Percentiles rank a stretch among this genome's conserved stretches.
Evolutionary conservation across 2,888 invertebrate species (phyloP).

Genomic region (Acanthococcus lagerstroemiae): DNA sequence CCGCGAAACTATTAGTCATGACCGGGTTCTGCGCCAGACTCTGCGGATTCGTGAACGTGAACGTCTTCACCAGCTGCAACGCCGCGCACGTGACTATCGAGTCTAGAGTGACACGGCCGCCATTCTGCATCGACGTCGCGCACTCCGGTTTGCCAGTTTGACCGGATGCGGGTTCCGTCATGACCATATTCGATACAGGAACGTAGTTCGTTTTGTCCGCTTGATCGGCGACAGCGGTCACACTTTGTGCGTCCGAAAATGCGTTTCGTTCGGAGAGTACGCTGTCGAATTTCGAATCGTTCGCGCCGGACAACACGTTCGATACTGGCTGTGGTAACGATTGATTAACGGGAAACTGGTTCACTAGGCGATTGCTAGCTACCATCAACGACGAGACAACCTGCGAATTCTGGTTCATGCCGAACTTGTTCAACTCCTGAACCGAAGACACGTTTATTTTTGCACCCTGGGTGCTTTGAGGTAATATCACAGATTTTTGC

Average conservation of each 20-base stretch:
- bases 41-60: constrained; percentile 1
- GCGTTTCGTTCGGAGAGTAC: background rate
- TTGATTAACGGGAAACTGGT: background rate
- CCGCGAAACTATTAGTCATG: background rate
- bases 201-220: background rate
- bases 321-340: background rate
- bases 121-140: background rate
- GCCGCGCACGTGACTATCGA: background rate
- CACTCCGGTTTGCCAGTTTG: background rate
- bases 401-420: background rate
- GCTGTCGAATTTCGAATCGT: background rate
- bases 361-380: background rate
- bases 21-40: background rate
- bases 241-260: background rate
- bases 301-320: background rate
- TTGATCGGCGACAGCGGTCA: background rate
- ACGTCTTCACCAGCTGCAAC: constrained; percentile 17
- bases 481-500: constrained; percentile 24
- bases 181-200: background rate
- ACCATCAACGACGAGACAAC: background rate
- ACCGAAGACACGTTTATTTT: constrained; percentile 1
- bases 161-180: background rate
- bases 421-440: background rate
- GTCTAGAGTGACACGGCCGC: background rate
- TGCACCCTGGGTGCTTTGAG: constrained; percentile 4